Base-by-base conservation (phyloP, 2,888 invertebrate species). In the Lepeophtheirus nordmannii region DNA sequence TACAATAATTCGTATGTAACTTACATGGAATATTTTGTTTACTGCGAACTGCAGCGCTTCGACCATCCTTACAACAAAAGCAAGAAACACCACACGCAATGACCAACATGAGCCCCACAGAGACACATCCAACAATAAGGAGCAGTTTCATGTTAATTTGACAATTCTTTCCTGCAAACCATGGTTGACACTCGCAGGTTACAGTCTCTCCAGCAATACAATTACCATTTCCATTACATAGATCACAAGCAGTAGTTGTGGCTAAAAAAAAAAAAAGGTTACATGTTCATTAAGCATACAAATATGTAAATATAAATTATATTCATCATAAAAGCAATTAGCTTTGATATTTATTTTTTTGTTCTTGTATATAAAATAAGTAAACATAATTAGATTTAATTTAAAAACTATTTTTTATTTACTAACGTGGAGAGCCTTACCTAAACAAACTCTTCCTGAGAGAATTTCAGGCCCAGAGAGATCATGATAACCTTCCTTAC, bases 1-100 rank as follows among this genome's bases (percentile, higher is more conserved):
- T 60, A 20, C 1, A 38, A 10, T 37, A 10, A 14, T 1, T 3
- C 17, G n/a, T 5, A 23, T 20, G 1, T 20, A 58, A 46, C 66
- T 66, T 60, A 66, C 66, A 41, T 60, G 66, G 66, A 41, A 66
- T 66, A n/a, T 22, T 66, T 37, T 41, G 37, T 41, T 66, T 66
- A 8, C 61, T 46, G 17, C 53, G 53, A 5, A 14, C 5, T 23
- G 37, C 61, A 11, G 23, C 37, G 5, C 53, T 9, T 17, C 60
- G 17, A 17, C 53, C 53, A 46, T 66, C 66, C 22, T 58, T 66
- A 17, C 66, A 66, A 23, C 66, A 66, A 46, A 66, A 66, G 46
- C 66, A 66, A n/a, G 66, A 66, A 12, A 66, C 66, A 17, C 66
- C 66, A 41, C 66, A 66, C 8, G 66, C 66, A 9, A 66, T 66